Evolutionary conservation across 2,797 vertebrate genomes (phyloP).

Genomic region (Hapalemur alaotrensis): DNA sequence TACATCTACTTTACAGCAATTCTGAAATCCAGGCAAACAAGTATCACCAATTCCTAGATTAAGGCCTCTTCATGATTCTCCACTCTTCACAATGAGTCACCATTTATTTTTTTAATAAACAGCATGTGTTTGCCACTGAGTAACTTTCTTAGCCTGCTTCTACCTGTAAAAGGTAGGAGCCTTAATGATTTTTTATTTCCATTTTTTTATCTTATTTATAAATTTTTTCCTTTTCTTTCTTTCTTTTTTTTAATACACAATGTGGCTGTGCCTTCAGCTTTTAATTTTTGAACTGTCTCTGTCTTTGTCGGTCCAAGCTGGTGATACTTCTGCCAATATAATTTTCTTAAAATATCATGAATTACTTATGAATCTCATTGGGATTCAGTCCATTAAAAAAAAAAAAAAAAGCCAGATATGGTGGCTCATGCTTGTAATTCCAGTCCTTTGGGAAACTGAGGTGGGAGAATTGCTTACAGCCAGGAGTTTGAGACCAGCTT

Average conservation of each 20-base stretch:
- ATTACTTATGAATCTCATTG: background rate
- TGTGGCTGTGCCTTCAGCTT: background rate
- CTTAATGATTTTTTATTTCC: background rate
- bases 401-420: background rate
- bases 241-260: background rate
- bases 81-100: background rate
- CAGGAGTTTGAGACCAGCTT: background rate
- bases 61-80: background rate
- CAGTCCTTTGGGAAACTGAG: background rate
- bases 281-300: background rate
- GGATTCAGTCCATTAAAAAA: background rate
- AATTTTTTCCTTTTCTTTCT: too few species aligned
- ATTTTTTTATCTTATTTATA: background rate
- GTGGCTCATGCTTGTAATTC: background rate
- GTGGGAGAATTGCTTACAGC: background rate
- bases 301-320: background rate
- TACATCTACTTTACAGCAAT: background rate
- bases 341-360: constrained; percentile 1
- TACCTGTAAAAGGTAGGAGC: background rate
- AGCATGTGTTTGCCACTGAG: background rate
- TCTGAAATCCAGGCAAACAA: background rate
- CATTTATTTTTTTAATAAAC: background rate
- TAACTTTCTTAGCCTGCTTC: background rate
- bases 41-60: background rate
- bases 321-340: background rate